phyloP scores from a whole-genome alignment of 2,797 vertebrate genomes.

The Cetoscarus ocellatus region DNA sequence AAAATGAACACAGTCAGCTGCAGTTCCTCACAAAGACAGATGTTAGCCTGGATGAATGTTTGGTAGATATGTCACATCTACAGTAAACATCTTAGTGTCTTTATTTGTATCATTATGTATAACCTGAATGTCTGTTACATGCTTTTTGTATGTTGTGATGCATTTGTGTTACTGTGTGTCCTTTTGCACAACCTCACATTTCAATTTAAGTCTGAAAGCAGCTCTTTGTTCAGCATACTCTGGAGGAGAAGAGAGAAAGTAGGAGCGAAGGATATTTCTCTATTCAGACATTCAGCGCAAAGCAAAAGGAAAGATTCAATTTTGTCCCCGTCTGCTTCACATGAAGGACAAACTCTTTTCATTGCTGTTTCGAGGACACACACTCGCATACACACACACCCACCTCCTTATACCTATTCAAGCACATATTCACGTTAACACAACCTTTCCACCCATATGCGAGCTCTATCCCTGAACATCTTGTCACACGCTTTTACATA shows the following conservation, averaged over 20 bases:
- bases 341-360: constrained; percentile 77
- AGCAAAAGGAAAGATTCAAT: constrained; percentile 64
- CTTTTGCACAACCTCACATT: constrained; percentile 52
- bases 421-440: constrained; percentile 9
- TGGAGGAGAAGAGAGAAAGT: constrained; percentile 59
- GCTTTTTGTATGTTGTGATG: constrained; percentile 36
- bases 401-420: constrained; percentile 30
- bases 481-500: neutral
- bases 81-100: neutral
- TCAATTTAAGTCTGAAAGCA: constrained; percentile 76
- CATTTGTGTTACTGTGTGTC: constrained; percentile 15
- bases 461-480: neutral
- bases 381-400: constrained; percentile 21
- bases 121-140: constrained; percentile 16
- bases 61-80: neutral
- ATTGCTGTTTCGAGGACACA: constrained; percentile 47
- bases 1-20: neutral
- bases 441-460: constrained; percentile 7
- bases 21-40: constrained; percentile 10
- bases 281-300: constrained; percentile 67
- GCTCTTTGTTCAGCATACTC: constrained; percentile 61
- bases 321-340: constrained; percentile 46
- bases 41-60: neutral
- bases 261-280: constrained; percentile 58
- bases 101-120: constrained; percentile 2